Evolutionary conservation across 2,113 vertebrate genomes (phyloP).

Genomic region (Ptyas mucosa): DNA sequence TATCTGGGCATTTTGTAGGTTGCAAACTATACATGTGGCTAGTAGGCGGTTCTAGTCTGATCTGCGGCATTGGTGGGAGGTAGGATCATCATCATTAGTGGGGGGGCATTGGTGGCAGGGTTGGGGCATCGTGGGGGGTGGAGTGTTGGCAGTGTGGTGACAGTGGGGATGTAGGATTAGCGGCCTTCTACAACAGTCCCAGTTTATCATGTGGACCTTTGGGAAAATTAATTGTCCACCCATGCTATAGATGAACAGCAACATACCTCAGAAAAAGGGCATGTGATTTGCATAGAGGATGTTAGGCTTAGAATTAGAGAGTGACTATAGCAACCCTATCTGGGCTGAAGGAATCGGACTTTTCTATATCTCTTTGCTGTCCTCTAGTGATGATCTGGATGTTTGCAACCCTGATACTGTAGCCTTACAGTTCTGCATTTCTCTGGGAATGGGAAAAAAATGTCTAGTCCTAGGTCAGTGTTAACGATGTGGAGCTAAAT

Average conservation of each 20-base stretch:
- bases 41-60: background rate
- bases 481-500: background rate
- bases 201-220: background rate
- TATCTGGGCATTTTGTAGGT: background rate
- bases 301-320: background rate
- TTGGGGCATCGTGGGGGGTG: background rate
- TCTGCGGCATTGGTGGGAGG: background rate
- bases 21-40: background rate
- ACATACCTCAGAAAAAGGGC: background rate
- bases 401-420: background rate
- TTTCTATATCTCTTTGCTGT: background rate
- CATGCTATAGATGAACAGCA: background rate
- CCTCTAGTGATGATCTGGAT: background rate
- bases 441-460: background rate
- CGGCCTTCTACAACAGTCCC: background rate
- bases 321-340: background rate
- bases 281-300: background rate
- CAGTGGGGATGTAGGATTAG: background rate
- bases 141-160: background rate
- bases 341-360: background rate
- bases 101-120: background rate
- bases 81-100: background rate
- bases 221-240: background rate
- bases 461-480: background rate
- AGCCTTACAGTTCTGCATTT: background rate